Evolutionary conservation across 2,888 invertebrate genomes (phyloP).

Genomic region (Trissolcus japonicus): DNA sequence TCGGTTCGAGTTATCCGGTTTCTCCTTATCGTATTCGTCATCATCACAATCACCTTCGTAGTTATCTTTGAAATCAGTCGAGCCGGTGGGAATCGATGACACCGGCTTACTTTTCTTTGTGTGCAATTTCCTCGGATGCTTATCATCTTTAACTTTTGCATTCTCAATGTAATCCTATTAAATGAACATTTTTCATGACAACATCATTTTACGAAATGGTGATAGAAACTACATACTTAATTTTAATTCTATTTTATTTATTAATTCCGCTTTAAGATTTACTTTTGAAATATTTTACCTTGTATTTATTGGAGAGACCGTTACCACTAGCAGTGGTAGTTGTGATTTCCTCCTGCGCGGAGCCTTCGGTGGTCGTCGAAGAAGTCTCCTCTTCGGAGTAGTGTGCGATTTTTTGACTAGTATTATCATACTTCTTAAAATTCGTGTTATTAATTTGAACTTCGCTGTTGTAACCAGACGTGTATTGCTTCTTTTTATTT

Average conservation of each 20-base stretch:
- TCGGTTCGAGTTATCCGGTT: conserved; percentile 69
- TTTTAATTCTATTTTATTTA: neutral
- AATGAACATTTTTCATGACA: neutral
- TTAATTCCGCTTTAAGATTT: neutral
- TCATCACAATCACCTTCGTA: conserved; percentile 77
- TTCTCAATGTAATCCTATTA: conserved; percentile 63
- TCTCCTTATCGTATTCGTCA: conserved; percentile 69
- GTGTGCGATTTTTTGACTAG: conserved; percentile 70
- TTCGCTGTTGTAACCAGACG: conserved; percentile 60
- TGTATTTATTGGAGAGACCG: conserved; percentile 42
- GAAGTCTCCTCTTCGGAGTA: conserved; percentile 82
- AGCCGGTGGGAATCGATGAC: conserved; percentile 62
- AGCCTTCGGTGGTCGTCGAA: conserved; percentile 84
- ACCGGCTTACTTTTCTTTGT: conserved; percentile 69
- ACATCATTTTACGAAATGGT: no score
- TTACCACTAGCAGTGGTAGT: conserved; percentile 23
- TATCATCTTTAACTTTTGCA: conserved; percentile 67
- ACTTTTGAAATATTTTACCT: conserved; percentile 58
- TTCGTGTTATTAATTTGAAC: conserved; percentile 68
- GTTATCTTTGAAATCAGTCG: conserved; percentile 75
- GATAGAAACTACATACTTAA: neutral
- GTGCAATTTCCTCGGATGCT: conserved; percentile 67
- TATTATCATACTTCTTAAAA: conserved; percentile 71
- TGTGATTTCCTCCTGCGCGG: conserved; percentile 79
- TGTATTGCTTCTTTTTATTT: conserved; percentile 65